These are phyloP conservation scores for Mustela lutreola DNA, from an alignment of 2,113 vertebrate species.

Conservation along the genomic window DNA sequence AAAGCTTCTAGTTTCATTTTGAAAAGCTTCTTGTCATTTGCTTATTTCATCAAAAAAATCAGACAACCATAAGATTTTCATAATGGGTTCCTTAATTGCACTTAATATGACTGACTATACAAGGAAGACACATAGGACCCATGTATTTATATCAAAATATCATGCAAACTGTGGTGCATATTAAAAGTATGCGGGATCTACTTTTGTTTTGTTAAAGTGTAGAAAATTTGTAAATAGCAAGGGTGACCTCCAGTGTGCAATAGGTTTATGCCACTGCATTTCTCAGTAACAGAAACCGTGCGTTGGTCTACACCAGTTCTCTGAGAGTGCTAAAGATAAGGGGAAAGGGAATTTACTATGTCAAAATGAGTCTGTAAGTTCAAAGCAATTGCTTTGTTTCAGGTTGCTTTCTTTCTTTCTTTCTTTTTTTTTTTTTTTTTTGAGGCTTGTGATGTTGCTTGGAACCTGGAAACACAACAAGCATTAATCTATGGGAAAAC, in stretches of 20 bases:
- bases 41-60: slow-evolving; percentile 76
- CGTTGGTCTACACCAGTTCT: slow-evolving; percentile 64
- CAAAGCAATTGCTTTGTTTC: slow-evolving; percentile 40
- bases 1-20: slow-evolving; percentile 63
- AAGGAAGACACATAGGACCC: slow-evolving; percentile 53
- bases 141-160: slow-evolving; percentile 60
- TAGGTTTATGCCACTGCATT: slow-evolving; percentile 85
- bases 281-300: slow-evolving; percentile 58
- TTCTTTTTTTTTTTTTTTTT: slow-evolving; percentile 54
- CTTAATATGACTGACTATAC: slow-evolving; percentile 60
- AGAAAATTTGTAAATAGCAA: slow-evolving; percentile 87
- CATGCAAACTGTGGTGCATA: background rate
- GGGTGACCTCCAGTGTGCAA: slow-evolving; percentile 91
- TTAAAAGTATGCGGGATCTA: slow-evolving; percentile 47
- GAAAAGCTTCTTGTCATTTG: slow-evolving; percentile 76
- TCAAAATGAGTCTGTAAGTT: slow-evolving; percentile 68
- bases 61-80: slow-evolving; percentile 80
- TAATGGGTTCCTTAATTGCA: slow-evolving; percentile 46
- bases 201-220: slow-evolving; percentile 79
- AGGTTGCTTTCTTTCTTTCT: background rate
- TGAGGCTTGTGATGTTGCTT: slow-evolving; percentile 49
- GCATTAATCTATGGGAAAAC: background rate
- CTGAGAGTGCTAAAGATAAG: slow-evolving; percentile 32
- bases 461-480: slow-evolving; percentile 53
- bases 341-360: slow-evolving; percentile 56